Conservation (phyloP, 2,113 vertebrate species). For the Phylloscopus whistleri region DNA sequence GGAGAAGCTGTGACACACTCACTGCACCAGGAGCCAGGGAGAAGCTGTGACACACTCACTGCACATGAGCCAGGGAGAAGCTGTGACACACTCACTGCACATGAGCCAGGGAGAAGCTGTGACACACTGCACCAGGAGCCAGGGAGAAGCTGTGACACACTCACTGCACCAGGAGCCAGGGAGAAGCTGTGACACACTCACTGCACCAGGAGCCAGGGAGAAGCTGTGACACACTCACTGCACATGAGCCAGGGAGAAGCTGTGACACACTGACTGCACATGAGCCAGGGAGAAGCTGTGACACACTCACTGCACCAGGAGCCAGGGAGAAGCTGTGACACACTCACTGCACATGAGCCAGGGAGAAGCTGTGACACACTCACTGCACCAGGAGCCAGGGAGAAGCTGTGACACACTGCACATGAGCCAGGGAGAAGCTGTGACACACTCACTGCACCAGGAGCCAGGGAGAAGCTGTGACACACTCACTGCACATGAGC, state of each 20-base stretch:
- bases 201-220: too few species aligned
- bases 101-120: not conserved
- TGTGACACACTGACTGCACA: not conserved
- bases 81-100: not conserved
- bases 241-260: not conserved
- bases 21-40: too few species aligned
- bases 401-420: not conserved
- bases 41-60: not conserved
- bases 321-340: conserved; percentile 22
- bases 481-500: not conserved
- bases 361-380: too few species aligned
- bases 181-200: too few species aligned
- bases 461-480: conserved; percentile 15
- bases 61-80: not conserved
- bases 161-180: not conserved
- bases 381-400: too few species aligned
- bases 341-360: not conserved
- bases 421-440: not conserved
- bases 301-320: too few species aligned
- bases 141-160: conserved; percentile 14
- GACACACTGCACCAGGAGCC: too few species aligned
- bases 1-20: too few species aligned
- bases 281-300: not conserved
- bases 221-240: not conserved
- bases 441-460: too few species aligned